A percentile compares a stretch with the other conserved stretches of the same genome.
These are phyloP conservation scores for Papilio xuthus DNA, from an alignment of 1,140 invertebrate species.

Conservation along the genomic window DNA sequence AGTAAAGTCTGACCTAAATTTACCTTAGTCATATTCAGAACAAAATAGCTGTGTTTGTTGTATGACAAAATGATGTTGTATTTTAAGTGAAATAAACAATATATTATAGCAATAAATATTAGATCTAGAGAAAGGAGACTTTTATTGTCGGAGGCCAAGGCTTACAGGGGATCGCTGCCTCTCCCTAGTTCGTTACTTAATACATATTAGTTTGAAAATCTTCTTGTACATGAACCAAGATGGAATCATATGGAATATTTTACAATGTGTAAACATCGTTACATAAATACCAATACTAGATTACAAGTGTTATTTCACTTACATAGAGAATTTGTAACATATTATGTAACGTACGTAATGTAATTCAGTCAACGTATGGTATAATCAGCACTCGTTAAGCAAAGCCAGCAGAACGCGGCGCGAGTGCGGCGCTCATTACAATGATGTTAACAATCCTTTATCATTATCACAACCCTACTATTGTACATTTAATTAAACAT, in stretches of 20 bases:
- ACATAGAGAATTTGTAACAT: background rate
- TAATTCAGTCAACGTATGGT: background rate
- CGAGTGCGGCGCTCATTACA: conserved; percentile 5
- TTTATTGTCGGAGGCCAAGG: too few species aligned
- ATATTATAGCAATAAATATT: too few species aligned
- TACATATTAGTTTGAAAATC: too few species aligned
- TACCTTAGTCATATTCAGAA: background rate
- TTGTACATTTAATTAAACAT: background rate
- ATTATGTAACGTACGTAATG: background rate
- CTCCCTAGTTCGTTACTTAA: too few species aligned
- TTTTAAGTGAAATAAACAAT: too few species aligned
- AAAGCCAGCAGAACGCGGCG: conserved; percentile 1
- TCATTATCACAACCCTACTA: background rate
- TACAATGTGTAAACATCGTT: too few species aligned
- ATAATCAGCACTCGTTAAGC: conserved; percentile 21
- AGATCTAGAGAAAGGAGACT: too few species aligned
- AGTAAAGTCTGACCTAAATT: background rate
- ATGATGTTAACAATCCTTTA: background rate
- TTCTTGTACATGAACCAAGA: too few species aligned
- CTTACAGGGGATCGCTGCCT: too few species aligned
- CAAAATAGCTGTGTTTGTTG: background rate
- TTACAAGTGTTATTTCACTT: background rate
- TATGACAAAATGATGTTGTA: too few species aligned
- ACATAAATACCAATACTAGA: background rate
- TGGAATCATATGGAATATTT: too few species aligned